Base-by-base conservation (phyloP, 2,888 invertebrate species). In the Acrocera orbiculus region DNA sequence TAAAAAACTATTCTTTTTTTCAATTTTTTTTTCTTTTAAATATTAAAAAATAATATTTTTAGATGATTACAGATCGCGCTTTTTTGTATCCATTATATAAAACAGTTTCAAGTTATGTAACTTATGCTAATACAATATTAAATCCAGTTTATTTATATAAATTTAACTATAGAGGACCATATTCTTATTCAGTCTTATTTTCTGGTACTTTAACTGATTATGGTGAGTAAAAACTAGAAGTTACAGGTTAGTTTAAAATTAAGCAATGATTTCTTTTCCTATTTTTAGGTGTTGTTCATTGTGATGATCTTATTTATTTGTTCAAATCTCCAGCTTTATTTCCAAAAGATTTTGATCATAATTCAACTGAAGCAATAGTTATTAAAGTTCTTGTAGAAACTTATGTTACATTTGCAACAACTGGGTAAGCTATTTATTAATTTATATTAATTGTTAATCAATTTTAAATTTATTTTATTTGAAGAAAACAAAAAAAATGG, bases 291-390 rank as follows among this genome's bases (percentile, higher is more conserved):
- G 58, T 61, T 1, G 58, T 62, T 1, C 69, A 69, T 44, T 65
- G 65, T 40, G 68, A 69, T 45, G 67, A 68, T 44, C 45, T 68
- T 13, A 50, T 66, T 27, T 67, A 67, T 42, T 47, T 66, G 4
- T 65, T 67, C 40, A 57, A 56, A 24, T 54, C 62, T 22, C 60
- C 64, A 1, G 37, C 49, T 17, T 29, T 65, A 2, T 64, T 65
- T 44, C 48, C 50, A 8, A 42, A 49, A 1, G 53, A 56, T 29
- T 53, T 64, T 25, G 44, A 44, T 4, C 42, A 41, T 5, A 41
- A 47, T 25, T 53, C 56, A 1, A 44, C 40, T 0, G 61, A 65
- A 36, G 49, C 57, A 1, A 37, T 44, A 27, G 52, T 65, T 23
- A 53, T 60, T 2, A 45, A 52, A 19, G 44, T 48, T 0, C 48